Evolutionary conservation across 2,113 vertebrate species (phyloP).

Genomic region (Ornithorhynchus anatinus): DNA sequence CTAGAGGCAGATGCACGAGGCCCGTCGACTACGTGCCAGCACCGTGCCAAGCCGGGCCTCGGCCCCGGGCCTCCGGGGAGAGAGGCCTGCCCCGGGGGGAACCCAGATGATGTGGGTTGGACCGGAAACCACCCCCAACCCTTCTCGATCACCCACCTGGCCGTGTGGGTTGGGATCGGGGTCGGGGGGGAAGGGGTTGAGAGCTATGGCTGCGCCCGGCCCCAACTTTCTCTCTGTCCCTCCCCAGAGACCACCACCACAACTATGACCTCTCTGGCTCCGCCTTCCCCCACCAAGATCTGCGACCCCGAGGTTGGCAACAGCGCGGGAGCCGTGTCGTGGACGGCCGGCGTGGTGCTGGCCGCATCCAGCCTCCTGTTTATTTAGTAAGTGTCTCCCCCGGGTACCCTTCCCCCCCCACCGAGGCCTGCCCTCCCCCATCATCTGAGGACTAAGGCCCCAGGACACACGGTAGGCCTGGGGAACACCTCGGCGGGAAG

Average conservation of each 20-base stretch:
- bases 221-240: neutral
- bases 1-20: neutral
- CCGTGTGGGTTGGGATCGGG: neutral
- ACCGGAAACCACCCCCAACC: neutral
- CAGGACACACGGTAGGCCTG: too few relatives aligned
- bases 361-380: conserved; percentile 60
- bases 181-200: neutral
- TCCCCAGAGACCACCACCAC: conserved; percentile 56
- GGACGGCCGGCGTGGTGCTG: conserved; percentile 62
- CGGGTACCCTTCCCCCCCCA: too few relatives aligned
- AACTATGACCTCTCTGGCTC: conserved; percentile 65
- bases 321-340: conserved; percentile 50
- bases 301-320: conserved; percentile 52
- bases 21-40: too few relatives aligned
- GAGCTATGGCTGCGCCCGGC: neutral
- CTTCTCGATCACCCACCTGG: neutral
- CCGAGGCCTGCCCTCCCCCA: too few relatives aligned
- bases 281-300: conserved; percentile 59
- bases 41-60: too few relatives aligned
- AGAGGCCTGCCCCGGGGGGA: neutral
- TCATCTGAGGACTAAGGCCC: too few relatives aligned
- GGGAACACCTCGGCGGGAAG: too few relatives aligned
- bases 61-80: neutral
- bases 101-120: too few relatives aligned
- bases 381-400: conserved; percentile 66